phyloP scores from a whole-genome alignment of 2,797 vertebrate genomes.

The Fratercula arctica region DNA sequence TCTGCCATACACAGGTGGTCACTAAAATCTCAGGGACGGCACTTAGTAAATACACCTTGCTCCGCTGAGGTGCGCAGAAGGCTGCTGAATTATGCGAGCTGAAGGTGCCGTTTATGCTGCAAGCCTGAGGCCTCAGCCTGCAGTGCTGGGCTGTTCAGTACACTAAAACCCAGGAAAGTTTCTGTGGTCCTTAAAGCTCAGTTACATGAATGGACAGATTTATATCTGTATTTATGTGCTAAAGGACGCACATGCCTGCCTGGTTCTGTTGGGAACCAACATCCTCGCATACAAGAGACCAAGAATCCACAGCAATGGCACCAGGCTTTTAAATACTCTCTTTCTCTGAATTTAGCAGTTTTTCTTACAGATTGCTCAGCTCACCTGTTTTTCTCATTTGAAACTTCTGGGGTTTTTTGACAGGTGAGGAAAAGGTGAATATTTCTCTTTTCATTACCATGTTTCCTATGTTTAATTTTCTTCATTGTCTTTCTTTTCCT shows the following conservation, averaged over 20 bases:
- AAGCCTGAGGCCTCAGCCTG: background rate
- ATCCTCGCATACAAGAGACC: accelerated
- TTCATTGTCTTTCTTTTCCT: background rate
- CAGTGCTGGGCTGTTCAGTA: background rate
- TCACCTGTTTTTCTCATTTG: background rate
- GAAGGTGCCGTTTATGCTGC: accelerated
- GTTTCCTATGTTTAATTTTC: background rate
- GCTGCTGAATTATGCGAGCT: background rate
- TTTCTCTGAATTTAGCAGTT: background rate
- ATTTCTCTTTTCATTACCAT: background rate
- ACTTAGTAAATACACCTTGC: background rate
- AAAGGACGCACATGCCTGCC: accelerated
- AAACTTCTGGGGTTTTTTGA: background rate
- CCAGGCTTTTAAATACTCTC: accelerated
- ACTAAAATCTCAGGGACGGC: background rate
- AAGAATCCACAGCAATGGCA: background rate
- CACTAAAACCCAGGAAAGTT: background rate
- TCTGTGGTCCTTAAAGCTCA: background rate
- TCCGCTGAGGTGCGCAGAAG: background rate
- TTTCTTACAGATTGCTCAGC: background rate
- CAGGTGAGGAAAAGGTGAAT: background rate
- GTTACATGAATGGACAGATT: background rate
- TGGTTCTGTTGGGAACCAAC: background rate
- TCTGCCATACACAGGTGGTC: background rate
- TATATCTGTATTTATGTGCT: background rate